Evolutionary conservation across 2,113 vertebrate genomes (phyloP).

Genomic region (Terrapene triunguis): DNA sequence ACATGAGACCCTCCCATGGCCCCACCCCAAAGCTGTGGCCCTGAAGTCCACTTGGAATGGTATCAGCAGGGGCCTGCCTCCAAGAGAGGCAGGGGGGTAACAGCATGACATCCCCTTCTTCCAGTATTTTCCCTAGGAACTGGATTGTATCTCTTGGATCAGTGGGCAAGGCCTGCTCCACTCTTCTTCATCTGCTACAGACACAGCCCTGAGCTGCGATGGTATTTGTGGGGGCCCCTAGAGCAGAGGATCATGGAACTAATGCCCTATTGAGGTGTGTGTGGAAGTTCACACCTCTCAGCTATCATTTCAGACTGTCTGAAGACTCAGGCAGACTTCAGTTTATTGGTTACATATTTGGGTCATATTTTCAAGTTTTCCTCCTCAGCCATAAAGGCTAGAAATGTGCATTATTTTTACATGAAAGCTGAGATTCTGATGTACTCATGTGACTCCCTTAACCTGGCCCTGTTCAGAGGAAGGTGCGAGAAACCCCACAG

Average conservation of each 20-base stretch:
- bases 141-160: background rate
- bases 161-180: background rate
- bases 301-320: background rate
- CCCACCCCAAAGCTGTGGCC: no score
- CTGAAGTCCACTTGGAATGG: no score
- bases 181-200: accelerated
- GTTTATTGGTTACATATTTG: background rate
- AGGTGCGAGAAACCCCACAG: no score
- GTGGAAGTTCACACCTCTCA: background rate
- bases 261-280: background rate
- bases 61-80: no score
- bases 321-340: background rate
- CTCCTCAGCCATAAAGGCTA: background rate
- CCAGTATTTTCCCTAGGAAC: no score
- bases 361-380: background rate
- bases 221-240: background rate
- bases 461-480: background rate
- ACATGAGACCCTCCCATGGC: no score
- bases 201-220: background rate
- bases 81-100: no score
- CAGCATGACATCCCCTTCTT: no score
- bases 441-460: background rate
- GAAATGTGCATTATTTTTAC: background rate
- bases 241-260: background rate
- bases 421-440: background rate